These are phyloP conservation scores for Hydrotaea cyrtoneurina DNA, from an alignment of 2,888 invertebrate species.

Conservation along the genomic window DNA sequence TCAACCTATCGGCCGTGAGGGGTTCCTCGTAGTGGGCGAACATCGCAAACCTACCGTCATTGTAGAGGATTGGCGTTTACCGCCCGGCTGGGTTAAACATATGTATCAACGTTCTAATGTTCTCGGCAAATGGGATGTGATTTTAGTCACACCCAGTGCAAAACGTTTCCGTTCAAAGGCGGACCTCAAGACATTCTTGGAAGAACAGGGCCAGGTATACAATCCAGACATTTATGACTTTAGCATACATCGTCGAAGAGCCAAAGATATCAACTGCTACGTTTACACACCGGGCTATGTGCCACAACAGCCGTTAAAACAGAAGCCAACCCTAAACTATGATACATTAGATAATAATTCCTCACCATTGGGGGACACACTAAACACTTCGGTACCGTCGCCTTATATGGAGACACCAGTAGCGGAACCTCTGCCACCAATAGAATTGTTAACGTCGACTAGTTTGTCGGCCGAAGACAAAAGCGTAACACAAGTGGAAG, in stretches of 20 bases:
- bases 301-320: slow-evolving; percentile 74
- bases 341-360: slow-evolving; percentile 70
- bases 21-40: slow-evolving; percentile 80
- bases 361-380: slow-evolving; percentile 19
- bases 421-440: slow-evolving; percentile 76
- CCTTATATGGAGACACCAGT: slow-evolving; percentile 77
- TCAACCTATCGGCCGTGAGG: slow-evolving; percentile 84
- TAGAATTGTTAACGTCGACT: slow-evolving; percentile 77
- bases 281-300: slow-evolving; percentile 79
- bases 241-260: slow-evolving; percentile 82
- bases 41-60: slow-evolving; percentile 82
- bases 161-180: slow-evolving; percentile 84
- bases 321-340: slow-evolving; percentile 67
- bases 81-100: slow-evolving; percentile 89
- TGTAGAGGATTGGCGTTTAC: slow-evolving; percentile 88
- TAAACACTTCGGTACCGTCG: slow-evolving; percentile 51
- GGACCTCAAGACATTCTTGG: slow-evolving; percentile 82
- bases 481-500: slow-evolving; percentile 63
- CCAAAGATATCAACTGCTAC: slow-evolving; percentile 80
- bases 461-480: slow-evolving; percentile 61
- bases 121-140: slow-evolving; percentile 90
- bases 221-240: slow-evolving; percentile 84
- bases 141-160: slow-evolving; percentile 85
- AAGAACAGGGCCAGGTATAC: slow-evolving; percentile 80
- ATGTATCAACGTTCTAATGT: slow-evolving; percentile 88